A percentile compares a stretch with the other conserved stretches of the same genome.
Evolutionary conservation across 2,113 vertebrate species (phyloP).

Genomic region (Poeciliopsis prolifica): DNA sequence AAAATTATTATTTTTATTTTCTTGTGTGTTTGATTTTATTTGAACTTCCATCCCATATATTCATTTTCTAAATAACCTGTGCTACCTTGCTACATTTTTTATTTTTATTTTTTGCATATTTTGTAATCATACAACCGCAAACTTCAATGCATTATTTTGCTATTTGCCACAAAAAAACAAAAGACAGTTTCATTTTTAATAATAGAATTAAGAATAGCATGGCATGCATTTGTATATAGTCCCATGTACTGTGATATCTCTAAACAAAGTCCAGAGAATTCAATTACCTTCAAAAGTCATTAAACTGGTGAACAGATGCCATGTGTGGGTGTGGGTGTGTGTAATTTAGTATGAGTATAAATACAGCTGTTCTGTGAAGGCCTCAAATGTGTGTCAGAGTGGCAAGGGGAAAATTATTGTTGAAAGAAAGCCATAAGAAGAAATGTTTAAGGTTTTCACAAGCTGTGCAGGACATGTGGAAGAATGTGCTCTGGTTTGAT

Average conservation of each 20-base stretch:
- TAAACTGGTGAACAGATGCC: background rate
- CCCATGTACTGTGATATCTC: background rate
- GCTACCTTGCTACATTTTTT: too few species aligned
- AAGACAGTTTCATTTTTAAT: background rate
- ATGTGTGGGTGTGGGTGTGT: background rate
- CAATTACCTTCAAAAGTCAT: background rate
- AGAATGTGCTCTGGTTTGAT: too few species aligned
- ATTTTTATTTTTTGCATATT: background rate
- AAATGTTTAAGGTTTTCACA: background rate
- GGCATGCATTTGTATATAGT: background rate
- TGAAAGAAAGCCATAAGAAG: background rate
- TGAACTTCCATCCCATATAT: background rate
- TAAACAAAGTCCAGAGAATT: too few species aligned
- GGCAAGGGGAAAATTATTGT: background rate
- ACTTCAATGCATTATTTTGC: background rate
- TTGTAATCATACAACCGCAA: background rate
- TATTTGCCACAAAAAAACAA: background rate
- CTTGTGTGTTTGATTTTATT: background rate
- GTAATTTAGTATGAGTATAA: background rate
- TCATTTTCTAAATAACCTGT: too few species aligned
- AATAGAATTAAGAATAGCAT: background rate
- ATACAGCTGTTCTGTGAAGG: background rate
- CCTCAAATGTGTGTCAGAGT: background rate
- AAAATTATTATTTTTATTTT: background rate
- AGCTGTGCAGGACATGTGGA: too few species aligned